phyloP scores from a whole-genome alignment of 53 echinoderm and acorn worm species.

The Crossaster papposus region DNA sequence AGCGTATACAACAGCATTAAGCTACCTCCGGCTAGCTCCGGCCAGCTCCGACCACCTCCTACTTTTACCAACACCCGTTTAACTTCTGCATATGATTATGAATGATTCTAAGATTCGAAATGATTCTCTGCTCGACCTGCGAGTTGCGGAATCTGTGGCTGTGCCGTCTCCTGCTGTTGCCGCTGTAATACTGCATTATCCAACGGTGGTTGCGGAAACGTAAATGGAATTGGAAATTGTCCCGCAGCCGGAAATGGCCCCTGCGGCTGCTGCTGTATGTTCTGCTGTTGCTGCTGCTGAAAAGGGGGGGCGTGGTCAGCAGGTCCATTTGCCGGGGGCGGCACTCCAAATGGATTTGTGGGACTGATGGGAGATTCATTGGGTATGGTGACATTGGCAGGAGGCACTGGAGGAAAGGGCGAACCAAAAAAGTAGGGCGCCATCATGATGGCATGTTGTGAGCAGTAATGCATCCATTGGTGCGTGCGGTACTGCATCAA shows the following conservation, averaged over 20 bases:
- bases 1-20: no score
- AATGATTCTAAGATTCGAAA: no score
- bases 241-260: slow-evolving; percentile 16
- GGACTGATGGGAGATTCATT: neutral
- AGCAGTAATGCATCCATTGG: slow-evolving; percentile 59
- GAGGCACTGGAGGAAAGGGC: slow-evolving; percentile 13
- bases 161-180: slow-evolving; percentile 22
- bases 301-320: slow-evolving; percentile 23
- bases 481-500: slow-evolving; percentile 74
- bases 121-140: slow-evolving; percentile 4
- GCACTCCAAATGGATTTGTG: neutral
- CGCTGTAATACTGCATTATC: neutral
- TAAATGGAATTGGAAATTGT: slow-evolving; percentile 38
- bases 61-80: no score
- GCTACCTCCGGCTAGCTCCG: no score
- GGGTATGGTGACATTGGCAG: neutral
- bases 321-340: slow-evolving; percentile 18
- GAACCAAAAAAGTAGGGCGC: slow-evolving; percentile 65
- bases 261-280: slow-evolving; percentile 2
- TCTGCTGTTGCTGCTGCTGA: slow-evolving; percentile 30
- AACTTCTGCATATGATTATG: no score
- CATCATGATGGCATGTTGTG: slow-evolving; percentile 59
- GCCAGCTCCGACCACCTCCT: no score
- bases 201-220: slow-evolving; percentile 5
- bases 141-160: slow-evolving; percentile 46